Percentiles rank a stretch among this genome's conserved stretches.
These are phyloP conservation scores for Lithobates pipiens DNA, from an alignment of 2,797 vertebrate genomes.

Conservation along the genomic window DNA sequence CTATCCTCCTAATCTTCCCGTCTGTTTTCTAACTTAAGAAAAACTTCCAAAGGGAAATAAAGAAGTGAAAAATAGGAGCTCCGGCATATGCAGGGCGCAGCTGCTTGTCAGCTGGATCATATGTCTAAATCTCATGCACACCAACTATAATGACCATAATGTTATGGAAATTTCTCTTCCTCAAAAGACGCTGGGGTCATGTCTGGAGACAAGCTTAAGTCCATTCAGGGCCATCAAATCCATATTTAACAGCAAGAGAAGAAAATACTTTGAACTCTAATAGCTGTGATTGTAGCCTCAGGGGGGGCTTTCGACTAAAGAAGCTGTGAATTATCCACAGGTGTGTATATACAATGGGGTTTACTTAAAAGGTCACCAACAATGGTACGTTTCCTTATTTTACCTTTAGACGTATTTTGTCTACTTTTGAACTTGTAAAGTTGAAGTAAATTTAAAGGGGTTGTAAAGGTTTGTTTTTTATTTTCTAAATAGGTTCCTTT, in stretches of 20 bases:
- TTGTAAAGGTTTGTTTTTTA: too few species aligned
- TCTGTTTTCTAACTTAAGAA: constrained; percentile 7
- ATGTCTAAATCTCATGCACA: not conserved
- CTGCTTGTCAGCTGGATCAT: not conserved
- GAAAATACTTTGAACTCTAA: constrained; percentile 1
- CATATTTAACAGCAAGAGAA: not conserved
- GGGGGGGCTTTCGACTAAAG: too few species aligned
- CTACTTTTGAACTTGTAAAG: too few species aligned
- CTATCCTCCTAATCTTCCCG: not conserved
- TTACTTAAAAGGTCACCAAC: not conserved
- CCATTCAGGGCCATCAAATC: not conserved
- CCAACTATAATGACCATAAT: not conserved
- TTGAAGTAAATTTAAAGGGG: too few species aligned
- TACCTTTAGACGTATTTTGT: too few species aligned
- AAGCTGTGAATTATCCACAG: not conserved
- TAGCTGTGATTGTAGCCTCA: not conserved
- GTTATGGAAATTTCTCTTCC: not conserved
- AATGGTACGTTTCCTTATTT: not conserved
- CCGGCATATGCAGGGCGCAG: not conserved
- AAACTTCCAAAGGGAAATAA: not conserved
- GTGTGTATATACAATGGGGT: not conserved
- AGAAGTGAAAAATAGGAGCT: not conserved
- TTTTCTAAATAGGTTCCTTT: too few species aligned
- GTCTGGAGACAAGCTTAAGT: not conserved
- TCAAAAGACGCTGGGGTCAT: not conserved